Percentiles rank a stretch among this genome's conserved stretches.
Conservation (phyloP, 92 coral and sea anemone species). For the Umimayanthus kanabou region DNA sequence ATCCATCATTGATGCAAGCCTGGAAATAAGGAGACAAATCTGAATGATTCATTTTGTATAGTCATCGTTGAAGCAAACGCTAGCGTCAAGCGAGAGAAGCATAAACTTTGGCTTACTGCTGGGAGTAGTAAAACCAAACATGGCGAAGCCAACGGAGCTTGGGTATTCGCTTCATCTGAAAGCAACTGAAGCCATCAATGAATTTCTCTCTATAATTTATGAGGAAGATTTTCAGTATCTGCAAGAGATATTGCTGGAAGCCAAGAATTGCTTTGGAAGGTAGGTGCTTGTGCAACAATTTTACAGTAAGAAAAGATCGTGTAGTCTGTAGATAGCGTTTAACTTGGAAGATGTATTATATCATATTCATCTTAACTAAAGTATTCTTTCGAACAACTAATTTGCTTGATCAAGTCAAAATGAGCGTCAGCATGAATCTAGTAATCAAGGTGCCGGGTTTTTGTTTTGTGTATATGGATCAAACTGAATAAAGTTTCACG, state of each 20-base stretch:
- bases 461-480: no score
- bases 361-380: no score
- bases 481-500: no score
- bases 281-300: slow-evolving; percentile 31
- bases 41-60: neutral
- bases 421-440: no score
- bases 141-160: slow-evolving; percentile 29
- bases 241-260: slow-evolving; percentile 80
- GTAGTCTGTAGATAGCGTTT: no score
- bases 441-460: no score
- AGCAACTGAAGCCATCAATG: slow-evolving; percentile 60
- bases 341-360: no score
- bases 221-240: slow-evolving; percentile 79
- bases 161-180: slow-evolving; percentile 71
- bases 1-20: neutral
- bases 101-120: neutral
- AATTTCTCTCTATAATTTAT: slow-evolving; percentile 37
- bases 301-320: no score
- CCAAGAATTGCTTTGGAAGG: slow-evolving; percentile 88
- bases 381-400: no score
- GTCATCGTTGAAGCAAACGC: neutral
- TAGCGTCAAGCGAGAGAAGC: neutral
- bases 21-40: neutral
- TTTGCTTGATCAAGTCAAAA: no score
- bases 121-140: neutral